A percentile compares a stretch with the other conserved stretches of the same genome.
phyloP scores from a whole-genome alignment of 2,113 vertebrate genomes.

The Myotis yumanensis region DNA sequence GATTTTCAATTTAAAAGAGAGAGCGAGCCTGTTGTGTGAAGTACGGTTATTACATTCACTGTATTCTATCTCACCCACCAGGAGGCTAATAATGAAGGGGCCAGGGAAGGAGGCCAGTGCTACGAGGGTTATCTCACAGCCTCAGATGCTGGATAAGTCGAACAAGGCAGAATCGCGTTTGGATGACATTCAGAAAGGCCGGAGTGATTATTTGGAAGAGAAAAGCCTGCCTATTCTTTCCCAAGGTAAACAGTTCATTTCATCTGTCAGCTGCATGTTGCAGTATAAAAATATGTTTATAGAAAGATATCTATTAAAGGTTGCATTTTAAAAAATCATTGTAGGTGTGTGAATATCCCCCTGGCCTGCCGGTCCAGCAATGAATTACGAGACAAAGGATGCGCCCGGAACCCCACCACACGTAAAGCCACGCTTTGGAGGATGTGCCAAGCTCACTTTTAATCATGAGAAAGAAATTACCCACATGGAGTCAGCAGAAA shows the following conservation, averaged over 20 bases:
- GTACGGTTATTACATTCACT: slow-evolving; percentile 89
- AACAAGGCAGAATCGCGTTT: slow-evolving; percentile 84
- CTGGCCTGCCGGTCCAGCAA: slow-evolving; percentile 57
- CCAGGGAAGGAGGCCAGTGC: slow-evolving; percentile 85
- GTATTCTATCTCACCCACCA: slow-evolving; percentile 90
- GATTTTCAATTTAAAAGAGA: slow-evolving; percentile 90
- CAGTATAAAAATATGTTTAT: slow-evolving; percentile 78
- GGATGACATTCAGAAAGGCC: slow-evolving; percentile 88
- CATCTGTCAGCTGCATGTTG: slow-evolving; percentile 73
- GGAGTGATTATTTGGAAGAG: slow-evolving; percentile 83
- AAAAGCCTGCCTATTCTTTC: slow-evolving; percentile 87
- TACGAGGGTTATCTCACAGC: slow-evolving; percentile 86
- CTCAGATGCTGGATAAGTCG: slow-evolving; percentile 89
- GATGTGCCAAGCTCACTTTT: slow-evolving; percentile 86
- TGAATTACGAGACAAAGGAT: slow-evolving; percentile 84
- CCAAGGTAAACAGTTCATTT: slow-evolving; percentile 87
- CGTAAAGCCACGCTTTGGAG: slow-evolving; percentile 85
- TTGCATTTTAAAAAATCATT: slow-evolving; percentile 72
- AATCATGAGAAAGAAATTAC: slow-evolving; percentile 86
- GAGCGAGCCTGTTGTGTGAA: slow-evolving; percentile 88
- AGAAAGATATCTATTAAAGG: slow-evolving; percentile 77
- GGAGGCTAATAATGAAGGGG: slow-evolving; percentile 90
- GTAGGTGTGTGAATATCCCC: slow-evolving; percentile 63
- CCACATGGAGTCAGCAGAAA: slow-evolving; percentile 87
- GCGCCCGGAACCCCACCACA: slow-evolving; percentile 71